Evolutionary conservation across 2,888 invertebrate species (phyloP), one percentile per base, ranked within the genome.

Genomic region (Ophonus ardosiacus): DNA sequence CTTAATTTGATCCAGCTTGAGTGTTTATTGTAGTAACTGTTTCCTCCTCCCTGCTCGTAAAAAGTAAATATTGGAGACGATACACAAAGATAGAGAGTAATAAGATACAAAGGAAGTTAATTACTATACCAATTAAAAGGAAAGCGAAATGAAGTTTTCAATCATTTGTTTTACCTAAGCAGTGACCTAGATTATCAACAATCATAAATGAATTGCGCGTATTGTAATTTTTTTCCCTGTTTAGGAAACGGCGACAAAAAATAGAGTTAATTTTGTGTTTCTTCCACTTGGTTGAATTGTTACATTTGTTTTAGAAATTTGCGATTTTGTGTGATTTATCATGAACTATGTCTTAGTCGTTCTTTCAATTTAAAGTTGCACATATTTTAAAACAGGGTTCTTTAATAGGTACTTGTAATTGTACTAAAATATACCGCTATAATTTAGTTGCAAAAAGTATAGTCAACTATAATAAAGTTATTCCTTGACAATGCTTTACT

Each of bases 11-110:
- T 63, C 21, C 21, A 21, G 24, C 21, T 63, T 63, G 21, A 63
- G 18, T 63, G 63, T 63, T 63, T 63, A 63, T 63, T 24, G 63
- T 63, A 21, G 63, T 21, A 63, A 63, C 63, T 63, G 63, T 63
- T 63, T 63, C 7, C 18, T 17, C 7, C 21, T 24, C 18, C 61
- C 10, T 1, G 21, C 63, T 63, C 63, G 63, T 63, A 63, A 63
- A 61, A 63, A 63, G 18, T 63, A 63, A 63, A 63, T 21, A 18
- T 10, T 18, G 61, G 10, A 8, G 24, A 63, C 63, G 18, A 13
- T 63, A 51, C 43, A 51, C 43, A 51, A 51, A 51, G 43, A 51
- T 51, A 51, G 10, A 51, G 43, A 51, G 43, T 10, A 51, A 51
- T 51, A 10, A 51, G 43, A 51, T 8, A 7, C 13, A 51, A 5